Base-by-base conservation (phyloP, 2,797 vertebrate species). In the Characodon lateralis region DNA sequence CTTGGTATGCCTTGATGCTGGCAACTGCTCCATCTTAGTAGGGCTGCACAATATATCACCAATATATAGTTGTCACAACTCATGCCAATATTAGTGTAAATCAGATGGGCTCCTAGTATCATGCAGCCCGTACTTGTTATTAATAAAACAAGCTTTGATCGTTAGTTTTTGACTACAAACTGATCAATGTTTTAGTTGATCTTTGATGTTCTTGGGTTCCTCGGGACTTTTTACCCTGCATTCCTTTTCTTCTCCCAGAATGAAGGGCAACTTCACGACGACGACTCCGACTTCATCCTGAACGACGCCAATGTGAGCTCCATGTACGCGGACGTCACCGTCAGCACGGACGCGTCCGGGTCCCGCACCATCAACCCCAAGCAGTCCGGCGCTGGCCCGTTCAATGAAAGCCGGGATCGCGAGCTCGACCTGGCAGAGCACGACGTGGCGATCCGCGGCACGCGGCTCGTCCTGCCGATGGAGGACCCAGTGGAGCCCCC, bases 231-330 rank as follows among this genome's bases (percentile, higher is more conserved):
- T 2, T 10, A 61, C 2, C 13, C 46, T 6, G 41, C 41, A 5
- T 35, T 26, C 5, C 6, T 26, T 24, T 9, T 50, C 0, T 10
- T 0, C 53, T 24, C 51, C 48, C 89, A 99, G 98, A 98, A 98
- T 28, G 97, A 97, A 86, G 96, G 97, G 46, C 96, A 94, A 82
- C 93, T 98, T 91, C 95, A 96, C 66, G 96, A 98, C 0, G 97
- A 98, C 0, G 98, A 98, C 89, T 97, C 96, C 0, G 98, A 99
- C 90, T 96, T 98, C 74, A 97, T 98, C 89, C 85, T 98, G 87
- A 98, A 97, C 0, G 97, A 99, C 0, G 96, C 96, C 6, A 96
- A 94, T 79, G 96, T 97, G 88, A 96, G 96, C 81, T 92, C 97
- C 90, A 97, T 97, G 2, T 99, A 97, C 0, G 97, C 96, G 1